A percentile compares a stretch with the other conserved stretches of the same genome.
Evolutionary conservation across 2,113 vertebrate genomes (phyloP).

Genomic region (Callorhinus ursinus): DNA sequence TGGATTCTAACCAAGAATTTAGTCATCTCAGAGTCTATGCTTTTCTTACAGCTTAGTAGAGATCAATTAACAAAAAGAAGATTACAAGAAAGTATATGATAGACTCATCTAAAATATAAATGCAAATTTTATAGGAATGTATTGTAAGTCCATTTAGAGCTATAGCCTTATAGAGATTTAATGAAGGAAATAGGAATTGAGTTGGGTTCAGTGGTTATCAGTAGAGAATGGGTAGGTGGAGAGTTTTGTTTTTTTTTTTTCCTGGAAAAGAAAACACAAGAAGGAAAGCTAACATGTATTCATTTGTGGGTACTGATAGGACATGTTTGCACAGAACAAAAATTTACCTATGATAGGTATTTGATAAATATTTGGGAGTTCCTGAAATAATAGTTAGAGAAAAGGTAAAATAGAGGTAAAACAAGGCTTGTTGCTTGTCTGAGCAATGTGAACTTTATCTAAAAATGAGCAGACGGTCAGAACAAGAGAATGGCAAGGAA

Average conservation of each 20-base stretch:
- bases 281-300: background rate
- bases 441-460: background rate
- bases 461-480: background rate
- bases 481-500: background rate
- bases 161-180: background rate
- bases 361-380: background rate
- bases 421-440: background rate
- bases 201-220: background rate
- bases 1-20: background rate
- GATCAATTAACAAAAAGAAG: background rate
- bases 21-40: background rate
- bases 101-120: background rate
- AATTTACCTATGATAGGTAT: background rate
- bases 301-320: background rate
- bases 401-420: background rate
- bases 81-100: background rate
- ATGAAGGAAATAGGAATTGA: background rate
- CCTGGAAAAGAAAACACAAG: background rate
- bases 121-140: background rate
- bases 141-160: background rate
- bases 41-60: background rate
- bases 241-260: background rate
- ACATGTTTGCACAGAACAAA: background rate
- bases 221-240: background rate
- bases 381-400: background rate